phyloP scores from a whole-genome alignment of 2,113 vertebrate genomes.

The Bubo scandiacus region DNA sequence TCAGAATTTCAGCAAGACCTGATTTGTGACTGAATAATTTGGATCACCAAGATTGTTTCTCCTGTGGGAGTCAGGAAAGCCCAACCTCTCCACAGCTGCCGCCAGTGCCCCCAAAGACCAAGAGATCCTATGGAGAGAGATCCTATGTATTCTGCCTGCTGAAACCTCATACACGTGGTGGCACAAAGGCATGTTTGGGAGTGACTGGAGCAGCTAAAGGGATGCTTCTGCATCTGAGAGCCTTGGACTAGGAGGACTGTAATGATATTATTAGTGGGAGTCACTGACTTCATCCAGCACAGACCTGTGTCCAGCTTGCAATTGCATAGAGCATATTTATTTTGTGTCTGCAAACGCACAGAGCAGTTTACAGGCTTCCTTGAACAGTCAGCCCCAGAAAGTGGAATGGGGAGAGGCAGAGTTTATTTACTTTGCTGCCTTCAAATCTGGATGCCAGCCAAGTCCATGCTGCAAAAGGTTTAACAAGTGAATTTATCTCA shows the following conservation, averaged over 20 bases:
- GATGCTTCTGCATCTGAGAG: background rate
- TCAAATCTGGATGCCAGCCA: background rate
- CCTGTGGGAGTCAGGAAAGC: background rate
- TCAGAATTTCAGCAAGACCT: background rate
- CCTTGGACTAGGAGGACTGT: background rate
- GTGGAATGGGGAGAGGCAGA: background rate
- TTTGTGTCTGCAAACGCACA: background rate
- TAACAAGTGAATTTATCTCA: background rate
- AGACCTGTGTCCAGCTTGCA: background rate
- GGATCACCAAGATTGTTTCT: background rate
- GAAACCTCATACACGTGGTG: background rate
- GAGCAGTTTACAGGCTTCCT: background rate
- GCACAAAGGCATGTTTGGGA: background rate
- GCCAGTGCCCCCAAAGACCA: background rate
- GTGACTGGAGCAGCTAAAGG: background rate
- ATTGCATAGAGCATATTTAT: background rate
- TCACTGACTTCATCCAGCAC: background rate
- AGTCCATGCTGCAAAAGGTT: background rate
- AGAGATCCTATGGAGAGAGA: background rate
- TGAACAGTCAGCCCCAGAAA: background rate
- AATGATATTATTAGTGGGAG: background rate
- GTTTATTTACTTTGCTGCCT: background rate
- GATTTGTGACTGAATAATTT: background rate
- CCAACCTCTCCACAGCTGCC: background rate
- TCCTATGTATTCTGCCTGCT: background rate